Evolutionary conservation across 1,140 invertebrate genomes (phyloP).

Genomic region (Chrysomallon squamiferum): DNA sequence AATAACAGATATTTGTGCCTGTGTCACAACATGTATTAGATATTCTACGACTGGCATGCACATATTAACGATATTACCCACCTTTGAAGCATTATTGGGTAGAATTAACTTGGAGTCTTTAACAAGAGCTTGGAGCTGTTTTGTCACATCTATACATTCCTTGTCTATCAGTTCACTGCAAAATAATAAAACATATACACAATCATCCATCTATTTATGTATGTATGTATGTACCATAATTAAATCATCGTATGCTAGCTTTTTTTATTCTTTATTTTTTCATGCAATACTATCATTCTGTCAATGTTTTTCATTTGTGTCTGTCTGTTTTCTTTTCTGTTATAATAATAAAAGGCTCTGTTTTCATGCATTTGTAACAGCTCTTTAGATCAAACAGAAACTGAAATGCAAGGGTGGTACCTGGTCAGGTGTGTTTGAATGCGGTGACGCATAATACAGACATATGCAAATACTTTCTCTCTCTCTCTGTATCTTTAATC

Average conservation of each 20-base stretch:
- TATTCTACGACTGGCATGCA: background rate
- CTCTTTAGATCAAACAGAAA: no score
- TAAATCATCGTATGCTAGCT: background rate
- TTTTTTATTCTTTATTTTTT: background rate
- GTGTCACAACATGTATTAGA: background rate
- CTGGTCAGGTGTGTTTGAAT: no score
- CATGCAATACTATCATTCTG: background rate
- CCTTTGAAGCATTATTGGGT: slow-evolving; percentile 82
- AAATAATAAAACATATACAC: background rate
- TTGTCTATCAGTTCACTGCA: slow-evolving; percentile 27
- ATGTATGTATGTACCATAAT: background rate
- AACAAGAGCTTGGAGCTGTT: slow-evolving; percentile 92
- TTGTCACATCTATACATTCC: slow-evolving; percentile 82
- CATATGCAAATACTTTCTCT: no score
- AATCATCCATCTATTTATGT: background rate
- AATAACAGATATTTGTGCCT: background rate
- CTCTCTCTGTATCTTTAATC: no score
- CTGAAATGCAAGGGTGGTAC: no score
- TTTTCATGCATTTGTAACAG: no score
- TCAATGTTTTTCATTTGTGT: background rate
- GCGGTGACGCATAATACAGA: no score
- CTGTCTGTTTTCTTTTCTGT: no score
- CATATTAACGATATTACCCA: slow-evolving; percentile 58
- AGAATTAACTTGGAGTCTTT: slow-evolving; percentile 88
- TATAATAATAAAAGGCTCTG: no score